Base-by-base conservation (phyloP, 2,888 invertebrate genomes). In the Caenorhabditis virilis region DNA sequence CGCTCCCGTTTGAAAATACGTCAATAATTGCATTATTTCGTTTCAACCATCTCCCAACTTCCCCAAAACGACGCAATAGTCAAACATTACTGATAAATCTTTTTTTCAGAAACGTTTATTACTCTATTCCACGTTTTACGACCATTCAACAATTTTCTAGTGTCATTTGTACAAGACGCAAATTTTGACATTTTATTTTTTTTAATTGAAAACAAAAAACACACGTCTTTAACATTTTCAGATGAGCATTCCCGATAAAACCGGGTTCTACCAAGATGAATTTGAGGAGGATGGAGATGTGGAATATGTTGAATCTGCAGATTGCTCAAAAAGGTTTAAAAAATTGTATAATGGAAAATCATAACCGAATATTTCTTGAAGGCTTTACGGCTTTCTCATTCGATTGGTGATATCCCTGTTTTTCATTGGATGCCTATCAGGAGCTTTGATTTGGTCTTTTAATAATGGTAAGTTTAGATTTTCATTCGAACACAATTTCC, bases 361-460 rank as follows among this genome's bases (percentile, higher is more conserved):
- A 9, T 5, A 2, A 22, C 9, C 6, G 9, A 42, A 42, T 23
- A 22, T 20, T 5, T 5, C 20, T 49, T 63, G 6, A 27, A 71
- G 71, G 15, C 41, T 71, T 1, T 41, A 43, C 30, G 54, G 60
- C 23, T 46, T 72, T 4, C 15, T 45, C 11, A 23, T 72, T 16
- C 69, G 65, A 1, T 47, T 72, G 9, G 25, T 33, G 3, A 49
- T 69, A 9, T 69, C 69, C 0, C 18, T 64, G 1, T 26, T 72
- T 27, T 30, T 72, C 1, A 57, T 72, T 30, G 69, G 50, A 20
- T 53, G 51, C 20, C 52, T 56, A 13, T 42, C 69, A 2, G 72
- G 69, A 6, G 69, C 72, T 15, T n/a, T 72, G 0, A 56, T 66
- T 16, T 66, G 57, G 61, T 69, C 69, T 3, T 66, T 72, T 42